These are phyloP conservation scores for Thera britannica DNA, from an alignment of 2,888 invertebrate genomes.

Conservation along the genomic window DNA sequence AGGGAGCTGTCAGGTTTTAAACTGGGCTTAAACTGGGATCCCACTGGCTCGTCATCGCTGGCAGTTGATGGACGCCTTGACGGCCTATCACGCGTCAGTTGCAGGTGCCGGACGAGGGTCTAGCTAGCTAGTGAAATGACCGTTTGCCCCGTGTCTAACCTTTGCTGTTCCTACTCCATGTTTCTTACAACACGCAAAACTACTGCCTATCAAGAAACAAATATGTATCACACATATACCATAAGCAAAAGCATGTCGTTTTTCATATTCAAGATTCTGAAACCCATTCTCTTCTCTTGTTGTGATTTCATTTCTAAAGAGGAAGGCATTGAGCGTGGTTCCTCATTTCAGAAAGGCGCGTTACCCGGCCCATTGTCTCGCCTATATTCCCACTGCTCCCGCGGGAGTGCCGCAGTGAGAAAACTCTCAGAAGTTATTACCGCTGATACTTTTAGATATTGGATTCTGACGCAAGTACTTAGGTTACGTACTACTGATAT, in stretches of 20 bases:
- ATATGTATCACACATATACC: neutral
- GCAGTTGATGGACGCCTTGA: slow-evolving; percentile 77
- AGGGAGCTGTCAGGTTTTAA: slow-evolving; percentile 72
- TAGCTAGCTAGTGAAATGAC: slow-evolving; percentile 49
- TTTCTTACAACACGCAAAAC: slow-evolving; percentile 2
- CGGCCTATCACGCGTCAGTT: slow-evolving; percentile 59
- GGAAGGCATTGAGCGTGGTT: slow-evolving; percentile 36
- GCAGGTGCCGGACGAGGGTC: slow-evolving; percentile 50
- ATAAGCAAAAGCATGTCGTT: neutral
- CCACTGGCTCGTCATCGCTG: slow-evolving; percentile 65
- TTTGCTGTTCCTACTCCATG: slow-evolving; percentile 6
- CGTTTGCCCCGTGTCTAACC: slow-evolving; percentile 53
- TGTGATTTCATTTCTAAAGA: slow-evolving; percentile 22
- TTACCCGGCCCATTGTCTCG: slow-evolving; percentile 57
- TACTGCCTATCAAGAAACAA: neutral
- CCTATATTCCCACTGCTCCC: slow-evolving; percentile 33
- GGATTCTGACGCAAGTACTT: slow-evolving; percentile 46
- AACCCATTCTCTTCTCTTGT: slow-evolving; percentile 1
- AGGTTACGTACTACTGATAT: slow-evolving; percentile 27
- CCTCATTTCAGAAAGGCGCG: slow-evolving; percentile 48
- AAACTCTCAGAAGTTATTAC: slow-evolving; percentile 60
- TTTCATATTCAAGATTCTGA: neutral
- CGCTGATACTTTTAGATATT: slow-evolving; percentile 54
- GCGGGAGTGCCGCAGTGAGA: slow-evolving; percentile 41
- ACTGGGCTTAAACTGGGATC: slow-evolving; percentile 70